Percentiles rank a stretch among this genome's conserved stretches.
Evolutionary conservation across 2,797 vertebrate genomes (phyloP).

Genomic region (Macrochelys suwanniensis): DNA sequence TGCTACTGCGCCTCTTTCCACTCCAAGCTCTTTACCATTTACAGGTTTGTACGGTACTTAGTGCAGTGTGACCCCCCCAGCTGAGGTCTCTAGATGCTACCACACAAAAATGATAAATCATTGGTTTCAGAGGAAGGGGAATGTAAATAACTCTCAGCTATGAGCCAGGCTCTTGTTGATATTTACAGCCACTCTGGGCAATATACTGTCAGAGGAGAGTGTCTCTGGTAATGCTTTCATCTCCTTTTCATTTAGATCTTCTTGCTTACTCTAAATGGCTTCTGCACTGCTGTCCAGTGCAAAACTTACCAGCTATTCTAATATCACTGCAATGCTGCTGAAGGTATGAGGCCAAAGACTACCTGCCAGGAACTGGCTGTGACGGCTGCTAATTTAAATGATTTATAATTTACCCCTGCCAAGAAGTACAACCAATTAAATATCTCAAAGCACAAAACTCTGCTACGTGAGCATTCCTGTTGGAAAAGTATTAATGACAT

Average conservation of each 20-base stretch:
- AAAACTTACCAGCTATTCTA: background rate
- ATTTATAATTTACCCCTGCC: constrained; percentile 26
- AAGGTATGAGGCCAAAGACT: constrained; percentile 13
- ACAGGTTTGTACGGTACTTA: background rate
- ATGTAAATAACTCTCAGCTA: background rate
- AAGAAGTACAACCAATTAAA: constrained; percentile 33
- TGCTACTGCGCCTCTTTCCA: background rate
- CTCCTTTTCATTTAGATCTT: background rate
- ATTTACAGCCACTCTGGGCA: background rate
- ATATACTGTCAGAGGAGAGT: background rate
- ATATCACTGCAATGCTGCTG: background rate
- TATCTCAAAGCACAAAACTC: background rate
- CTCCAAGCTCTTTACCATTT: background rate
- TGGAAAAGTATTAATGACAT: background rate
- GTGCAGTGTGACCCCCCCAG: fast-evolving
- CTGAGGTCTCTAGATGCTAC: background rate
- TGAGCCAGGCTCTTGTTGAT: background rate
- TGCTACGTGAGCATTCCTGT: background rate
- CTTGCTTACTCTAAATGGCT: constrained; percentile 10
- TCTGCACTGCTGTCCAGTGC: constrained; percentile 1
- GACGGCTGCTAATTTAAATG: background rate
- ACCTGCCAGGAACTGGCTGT: constrained; percentile 44
- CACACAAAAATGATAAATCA: background rate
- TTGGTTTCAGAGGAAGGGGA: fast-evolving
- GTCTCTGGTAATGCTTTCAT: background rate